These are phyloP conservation scores for Pluvianellus socialis DNA, from an alignment of 2,113 vertebrate species.

Conservation along the genomic window DNA sequence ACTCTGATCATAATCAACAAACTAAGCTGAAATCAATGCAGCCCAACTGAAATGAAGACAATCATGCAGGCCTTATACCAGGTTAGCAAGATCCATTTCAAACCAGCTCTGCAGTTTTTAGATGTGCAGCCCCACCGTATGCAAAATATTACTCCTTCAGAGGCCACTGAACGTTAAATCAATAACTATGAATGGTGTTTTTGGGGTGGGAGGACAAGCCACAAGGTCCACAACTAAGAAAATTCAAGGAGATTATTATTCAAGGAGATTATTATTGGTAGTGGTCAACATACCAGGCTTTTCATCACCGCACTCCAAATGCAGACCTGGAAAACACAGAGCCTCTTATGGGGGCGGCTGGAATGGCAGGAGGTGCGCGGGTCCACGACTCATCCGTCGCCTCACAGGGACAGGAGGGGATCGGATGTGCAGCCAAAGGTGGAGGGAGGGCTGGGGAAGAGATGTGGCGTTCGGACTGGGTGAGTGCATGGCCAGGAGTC, in stretches of 20 bases:
- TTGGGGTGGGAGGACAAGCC: not conserved
- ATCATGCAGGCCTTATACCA: not conserved
- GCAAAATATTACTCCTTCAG: not conserved
- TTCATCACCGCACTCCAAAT: not conserved
- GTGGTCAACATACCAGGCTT: not conserved
- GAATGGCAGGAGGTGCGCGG: not conserved
- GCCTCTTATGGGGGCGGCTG: not conserved
- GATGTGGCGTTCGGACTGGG: not conserved
- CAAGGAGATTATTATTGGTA: no score
- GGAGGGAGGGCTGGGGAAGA: not conserved
- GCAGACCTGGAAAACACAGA: not conserved
- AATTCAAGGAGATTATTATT: not conserved
- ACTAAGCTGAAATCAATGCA: not conserved
- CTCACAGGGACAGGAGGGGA: not conserved
- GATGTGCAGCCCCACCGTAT: not conserved
- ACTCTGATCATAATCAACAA: not conserved
- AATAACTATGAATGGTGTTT: not conserved
- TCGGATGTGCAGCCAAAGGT: not conserved
- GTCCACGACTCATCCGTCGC: not conserved
- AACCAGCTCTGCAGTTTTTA: not conserved
- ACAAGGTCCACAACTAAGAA: not conserved
- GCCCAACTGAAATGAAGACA: not conserved
- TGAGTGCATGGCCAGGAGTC: rapidly evolving
- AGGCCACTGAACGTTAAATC: not conserved
- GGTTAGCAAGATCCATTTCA: not conserved